phyloP scores from a whole-genome alignment of 2,797 vertebrate species.

The Rhabdophis nuchalis region DNA sequence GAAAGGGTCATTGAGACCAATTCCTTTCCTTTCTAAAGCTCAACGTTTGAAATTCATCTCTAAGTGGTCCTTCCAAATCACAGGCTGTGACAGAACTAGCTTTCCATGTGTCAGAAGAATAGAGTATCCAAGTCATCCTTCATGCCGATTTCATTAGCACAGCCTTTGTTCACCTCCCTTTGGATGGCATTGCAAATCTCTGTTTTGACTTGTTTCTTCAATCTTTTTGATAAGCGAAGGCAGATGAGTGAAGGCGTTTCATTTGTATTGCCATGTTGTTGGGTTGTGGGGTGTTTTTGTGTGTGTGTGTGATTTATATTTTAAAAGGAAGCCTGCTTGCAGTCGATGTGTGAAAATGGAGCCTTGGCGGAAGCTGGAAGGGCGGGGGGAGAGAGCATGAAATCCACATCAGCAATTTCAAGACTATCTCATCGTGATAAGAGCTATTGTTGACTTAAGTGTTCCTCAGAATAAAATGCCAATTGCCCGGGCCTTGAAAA shows the following conservation, averaged over 20 bases:
- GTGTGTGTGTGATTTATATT: not conserved
- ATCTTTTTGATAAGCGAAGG: slow-evolving; percentile 39
- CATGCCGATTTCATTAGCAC: not conserved
- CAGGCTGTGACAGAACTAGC: too few species aligned
- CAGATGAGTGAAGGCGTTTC: slow-evolving; percentile 29
- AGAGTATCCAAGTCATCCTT: not conserved
- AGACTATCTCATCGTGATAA: slow-evolving; percentile 50
- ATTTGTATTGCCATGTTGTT: not conserved
- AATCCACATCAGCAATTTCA: slow-evolving; percentile 62
- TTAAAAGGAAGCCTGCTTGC: slow-evolving; percentile 29
- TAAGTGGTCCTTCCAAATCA: not conserved
- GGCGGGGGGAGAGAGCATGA: slow-evolving; percentile 34
- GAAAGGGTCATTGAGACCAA: not conserved
- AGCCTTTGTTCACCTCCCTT: slow-evolving; percentile 35
- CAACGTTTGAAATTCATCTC: not conserved
- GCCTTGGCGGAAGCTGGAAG: not conserved
- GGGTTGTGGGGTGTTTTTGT: not conserved
- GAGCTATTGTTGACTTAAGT: slow-evolving; percentile 56
- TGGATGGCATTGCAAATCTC: slow-evolving; percentile 37
- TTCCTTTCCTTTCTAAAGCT: too few species aligned
- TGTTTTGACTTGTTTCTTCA: slow-evolving; percentile 52
- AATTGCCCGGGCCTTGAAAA: slow-evolving; percentile 58
- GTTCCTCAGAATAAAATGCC: slow-evolving; percentile 61
- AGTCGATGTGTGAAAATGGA: slow-evolving; percentile 24
- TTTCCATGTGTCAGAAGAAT: not conserved